Percentiles rank a stretch among this genome's conserved stretches.
Conservation (phyloP, 2,797 vertebrate species). For the Melanitta fusca region DNA sequence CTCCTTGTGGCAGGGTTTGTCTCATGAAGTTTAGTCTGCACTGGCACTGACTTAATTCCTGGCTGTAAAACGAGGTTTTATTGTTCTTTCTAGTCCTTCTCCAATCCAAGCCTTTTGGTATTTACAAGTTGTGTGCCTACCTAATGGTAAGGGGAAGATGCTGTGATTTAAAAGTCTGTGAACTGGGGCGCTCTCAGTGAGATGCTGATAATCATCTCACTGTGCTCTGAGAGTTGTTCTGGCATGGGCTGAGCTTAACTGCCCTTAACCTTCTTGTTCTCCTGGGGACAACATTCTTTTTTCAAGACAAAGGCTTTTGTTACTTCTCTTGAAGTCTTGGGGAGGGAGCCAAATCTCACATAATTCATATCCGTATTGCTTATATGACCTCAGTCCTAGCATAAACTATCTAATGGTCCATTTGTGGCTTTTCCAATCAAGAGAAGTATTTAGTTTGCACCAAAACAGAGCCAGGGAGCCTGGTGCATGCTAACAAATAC, state of each 20-base stretch:
- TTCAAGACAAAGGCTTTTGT: not conserved
- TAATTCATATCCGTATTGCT: not conserved
- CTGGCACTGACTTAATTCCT: not conserved
- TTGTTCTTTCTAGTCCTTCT: not conserved
- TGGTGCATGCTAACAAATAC: not conserved
- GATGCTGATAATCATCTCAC: too few relatives aligned
- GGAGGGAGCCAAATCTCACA: not conserved
- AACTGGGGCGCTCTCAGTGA: not conserved
- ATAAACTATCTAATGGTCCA: not conserved
- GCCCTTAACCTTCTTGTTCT: not conserved
- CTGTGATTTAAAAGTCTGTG: not conserved
- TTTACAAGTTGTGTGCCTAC: not conserved
- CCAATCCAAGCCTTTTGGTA: not conserved
- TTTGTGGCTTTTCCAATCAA: not conserved
- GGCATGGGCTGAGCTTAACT: not conserved
- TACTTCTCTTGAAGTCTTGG: not conserved
- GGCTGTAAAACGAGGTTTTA: not conserved
- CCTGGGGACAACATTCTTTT: not conserved
- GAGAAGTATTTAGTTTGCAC: not conserved
- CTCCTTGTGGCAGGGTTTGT: not conserved
- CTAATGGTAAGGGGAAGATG: not conserved
- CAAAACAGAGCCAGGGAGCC: not conserved
- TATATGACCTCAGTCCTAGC: not conserved
- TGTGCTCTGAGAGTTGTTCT: not conserved
- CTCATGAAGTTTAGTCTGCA: not conserved